Evolutionary conservation across 2,888 invertebrate genomes (phyloP).

Genomic region (Tachina fera): DNA sequence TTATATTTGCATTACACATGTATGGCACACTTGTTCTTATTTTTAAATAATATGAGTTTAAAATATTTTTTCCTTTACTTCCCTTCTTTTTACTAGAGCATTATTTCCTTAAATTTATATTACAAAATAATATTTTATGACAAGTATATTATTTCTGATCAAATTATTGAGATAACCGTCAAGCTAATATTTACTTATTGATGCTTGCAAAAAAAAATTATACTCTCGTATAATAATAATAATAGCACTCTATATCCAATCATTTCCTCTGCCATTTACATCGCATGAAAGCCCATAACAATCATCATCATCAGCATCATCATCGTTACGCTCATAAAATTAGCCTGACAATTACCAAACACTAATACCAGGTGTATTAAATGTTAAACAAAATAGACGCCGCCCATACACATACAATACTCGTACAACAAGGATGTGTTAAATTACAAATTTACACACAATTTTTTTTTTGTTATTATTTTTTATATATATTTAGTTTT

Average conservation of each 20-base stretch:
- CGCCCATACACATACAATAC: not conserved
- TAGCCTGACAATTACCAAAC: slow-evolving; percentile 59
- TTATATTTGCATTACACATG: too few relatives aligned
- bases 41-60: too few relatives aligned
- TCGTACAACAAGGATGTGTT: slow-evolving; percentile 52
- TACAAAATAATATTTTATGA: not conserved
- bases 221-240: not conserved
- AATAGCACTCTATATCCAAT: not conserved
- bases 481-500: too few relatives aligned
- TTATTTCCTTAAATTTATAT: too few relatives aligned
- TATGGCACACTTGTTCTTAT: too few relatives aligned
- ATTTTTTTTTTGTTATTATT: slow-evolving; percentile 3
- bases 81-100: too few relatives aligned
- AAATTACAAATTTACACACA: slow-evolving; percentile 63
- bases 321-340: slow-evolving; percentile 47
- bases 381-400: not conserved
- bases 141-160: not conserved
- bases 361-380: slow-evolving; percentile 65
- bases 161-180: not conserved
- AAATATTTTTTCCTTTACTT: too few relatives aligned
- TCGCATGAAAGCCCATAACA: slow-evolving; percentile 39
- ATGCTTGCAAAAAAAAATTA: not conserved
- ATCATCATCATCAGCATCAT: slow-evolving; percentile 65
- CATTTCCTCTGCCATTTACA: not conserved
- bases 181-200: not conserved